Evolutionary conservation across 1,140 invertebrate genomes (phyloP).

Genomic region (Hyles euphorbiae): DNA sequence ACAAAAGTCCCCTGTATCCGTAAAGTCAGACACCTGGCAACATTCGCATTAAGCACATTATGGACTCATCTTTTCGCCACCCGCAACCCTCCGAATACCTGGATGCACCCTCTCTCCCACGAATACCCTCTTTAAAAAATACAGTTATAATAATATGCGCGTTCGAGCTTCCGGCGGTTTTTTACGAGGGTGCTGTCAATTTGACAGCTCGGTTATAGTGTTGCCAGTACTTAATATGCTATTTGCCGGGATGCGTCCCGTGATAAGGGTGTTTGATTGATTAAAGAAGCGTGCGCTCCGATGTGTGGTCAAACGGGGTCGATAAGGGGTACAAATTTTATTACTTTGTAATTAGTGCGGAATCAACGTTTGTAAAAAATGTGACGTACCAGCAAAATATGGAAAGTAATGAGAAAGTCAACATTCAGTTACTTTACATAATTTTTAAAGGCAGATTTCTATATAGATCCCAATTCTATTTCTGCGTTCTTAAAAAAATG

Average conservation of each 20-base stretch:
- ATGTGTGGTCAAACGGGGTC: constrained; percentile 37
- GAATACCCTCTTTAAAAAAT: constrained; percentile 62
- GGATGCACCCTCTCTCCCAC: constrained; percentile 47
- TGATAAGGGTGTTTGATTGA: constrained; percentile 69
- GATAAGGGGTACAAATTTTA: background rate
- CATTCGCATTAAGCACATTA: constrained; percentile 40
- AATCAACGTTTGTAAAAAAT: no score
- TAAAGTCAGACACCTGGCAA: constrained; percentile 48
- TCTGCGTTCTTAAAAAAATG: no score
- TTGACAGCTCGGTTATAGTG: constrained; percentile 60
- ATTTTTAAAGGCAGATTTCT: no score
- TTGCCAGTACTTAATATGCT: constrained; percentile 65
- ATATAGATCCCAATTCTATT: no score
- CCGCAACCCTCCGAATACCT: constrained; percentile 29
- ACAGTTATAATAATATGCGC: constrained; percentile 65
- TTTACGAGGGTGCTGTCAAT: constrained; percentile 34
- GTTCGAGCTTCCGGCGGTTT: constrained; percentile 46
- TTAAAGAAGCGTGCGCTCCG: constrained; percentile 64
- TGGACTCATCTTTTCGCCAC: constrained; percentile 44
- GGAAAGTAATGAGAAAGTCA: no score
- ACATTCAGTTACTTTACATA: no score
- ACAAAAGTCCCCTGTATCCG: constrained; percentile 9
- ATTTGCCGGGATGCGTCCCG: constrained; percentile 61
- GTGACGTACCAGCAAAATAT: no score
- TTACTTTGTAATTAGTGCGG: background rate